Evolutionary conservation across 2,888 invertebrate genomes (phyloP), one percentile per base, ranked within the genome.

Genomic region (Rotaria socialis): DNA sequence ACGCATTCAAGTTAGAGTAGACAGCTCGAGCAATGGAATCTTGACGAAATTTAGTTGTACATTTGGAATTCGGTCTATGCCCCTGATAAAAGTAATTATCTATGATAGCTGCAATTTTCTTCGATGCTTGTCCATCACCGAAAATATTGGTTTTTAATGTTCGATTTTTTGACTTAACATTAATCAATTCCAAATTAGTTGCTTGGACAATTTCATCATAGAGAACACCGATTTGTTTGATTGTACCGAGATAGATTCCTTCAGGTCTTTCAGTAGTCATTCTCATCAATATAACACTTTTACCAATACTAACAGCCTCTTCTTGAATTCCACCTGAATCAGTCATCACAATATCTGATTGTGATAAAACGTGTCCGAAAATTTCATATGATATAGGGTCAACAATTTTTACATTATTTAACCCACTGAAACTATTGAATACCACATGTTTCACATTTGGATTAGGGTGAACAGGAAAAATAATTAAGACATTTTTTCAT

Each of bases 181-280:
- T 56, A 19, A 19, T 24, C 22, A 56, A 24, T 24, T 56, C 56
- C 5, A 19, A 2, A 56, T 56, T 56, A 56, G 24, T 24, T 22
- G 56, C 56, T 24, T 56, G 6, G 5, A 56, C 22, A 24, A 56
- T 56, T 22, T 56, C 22, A 56, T 56, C 56, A 56, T 56, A 24
- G 7, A 19, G 7, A 56, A 56, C 7, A 11, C 85, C 85, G 5
- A 58, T 85, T 24, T 58, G 58, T 85, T 85, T 56, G 35, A 85
- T 85, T 47, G 85, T 85, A 58, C 85, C 85, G 43, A 58, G 85
- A 43, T 85, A 85, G n/a, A 85, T 58, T 22, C 85, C 85, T 47
- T 85, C 85, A 47, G 84, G 84, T 55, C 84, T n/a, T 84, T 84
- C 84, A 56, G 84, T 84, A 10, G 84, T 84, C 35, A 43, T 58